These are phyloP conservation scores for Grantiella picta DNA, from an alignment of 2,113 vertebrate genomes.

Conservation along the genomic window DNA sequence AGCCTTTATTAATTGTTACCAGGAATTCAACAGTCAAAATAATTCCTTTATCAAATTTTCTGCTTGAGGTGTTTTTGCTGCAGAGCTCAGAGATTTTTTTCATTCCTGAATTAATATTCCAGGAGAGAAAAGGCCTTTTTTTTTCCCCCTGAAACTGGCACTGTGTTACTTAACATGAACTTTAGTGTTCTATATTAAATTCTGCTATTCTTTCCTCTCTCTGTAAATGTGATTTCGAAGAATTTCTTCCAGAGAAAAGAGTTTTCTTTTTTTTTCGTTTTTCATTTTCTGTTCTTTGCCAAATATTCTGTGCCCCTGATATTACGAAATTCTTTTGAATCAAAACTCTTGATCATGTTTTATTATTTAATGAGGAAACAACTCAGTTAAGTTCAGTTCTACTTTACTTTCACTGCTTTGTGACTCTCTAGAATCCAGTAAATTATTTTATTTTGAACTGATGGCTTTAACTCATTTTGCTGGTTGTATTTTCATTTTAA, in stretches of 20 bases:
- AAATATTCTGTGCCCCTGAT: background rate
- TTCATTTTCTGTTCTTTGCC: background rate
- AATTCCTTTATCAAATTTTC: background rate
- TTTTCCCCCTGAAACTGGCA: background rate
- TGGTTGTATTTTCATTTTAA: background rate
- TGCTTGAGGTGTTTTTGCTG: background rate
- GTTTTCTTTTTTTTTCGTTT: no score
- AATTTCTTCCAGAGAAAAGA: background rate
- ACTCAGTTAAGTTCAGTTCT: background rate
- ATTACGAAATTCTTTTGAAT: background rate
- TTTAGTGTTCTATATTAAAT: accelerated
- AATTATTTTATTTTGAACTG: background rate
- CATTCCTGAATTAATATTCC: background rate
- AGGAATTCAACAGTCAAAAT: background rate
- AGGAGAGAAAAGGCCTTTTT: background rate
- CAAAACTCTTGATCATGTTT: background rate
- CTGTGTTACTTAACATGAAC: background rate
- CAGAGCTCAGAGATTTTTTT: background rate
- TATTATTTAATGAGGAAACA: background rate
- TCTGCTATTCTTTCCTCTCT: background rate
- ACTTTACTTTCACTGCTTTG: background rate
- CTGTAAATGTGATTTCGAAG: background rate
- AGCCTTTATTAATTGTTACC: background rate
- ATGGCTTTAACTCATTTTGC: background rate
- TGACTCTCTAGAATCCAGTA: background rate